Evolutionary conservation across 2,888 invertebrate genomes (phyloP), one percentile per base, ranked within the genome.

Genomic region (Machimus rusticus): DNA sequence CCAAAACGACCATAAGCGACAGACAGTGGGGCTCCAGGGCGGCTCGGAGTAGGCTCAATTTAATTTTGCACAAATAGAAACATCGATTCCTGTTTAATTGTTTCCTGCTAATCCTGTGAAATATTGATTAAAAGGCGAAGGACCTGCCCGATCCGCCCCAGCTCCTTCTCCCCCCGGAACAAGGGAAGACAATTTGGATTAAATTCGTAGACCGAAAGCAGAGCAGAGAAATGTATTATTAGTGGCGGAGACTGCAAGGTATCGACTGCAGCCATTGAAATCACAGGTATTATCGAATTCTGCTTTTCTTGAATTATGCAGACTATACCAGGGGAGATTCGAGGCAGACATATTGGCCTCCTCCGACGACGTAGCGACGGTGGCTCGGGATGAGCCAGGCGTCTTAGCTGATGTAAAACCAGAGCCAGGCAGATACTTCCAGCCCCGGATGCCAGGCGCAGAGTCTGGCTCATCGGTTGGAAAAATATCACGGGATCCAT

Each of bases 261-360:
- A 66, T 66, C 66, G 66, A 66, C 66, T 66, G 66, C 66, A 66
- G 66, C 66, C 66, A 66, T 66, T 66, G 66, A 66, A 66, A 66
- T 66, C 66, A 66, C 66, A 66, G 66, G 66, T 66, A 78, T 39
- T 78, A 78, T 78, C 78, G 78, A 78, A 78, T 43, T 39, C 39
- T 78, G 39, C 78, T 78, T 43, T 78, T 78, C 78, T 78, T 78
- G 39, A 39, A 78, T 78, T 78, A 78, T 78, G 37, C 78, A 78
- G n/a, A 12, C 1, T n/a, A 43, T 43, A 43, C 66, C 12, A 19
- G 46, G 78, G 23, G 34, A 46, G 43, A 16, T 46, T 46, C 76
- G 1, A 37, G 34, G 34, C 76, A 76, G 76, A 66, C 66, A 66
- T 66, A 23, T 66, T 28, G 12, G 66, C 23, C 66, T 12, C 23